Conservation (phyloP, 1,140 invertebrate genomes). For the Diploscapter pachys region DNA sequence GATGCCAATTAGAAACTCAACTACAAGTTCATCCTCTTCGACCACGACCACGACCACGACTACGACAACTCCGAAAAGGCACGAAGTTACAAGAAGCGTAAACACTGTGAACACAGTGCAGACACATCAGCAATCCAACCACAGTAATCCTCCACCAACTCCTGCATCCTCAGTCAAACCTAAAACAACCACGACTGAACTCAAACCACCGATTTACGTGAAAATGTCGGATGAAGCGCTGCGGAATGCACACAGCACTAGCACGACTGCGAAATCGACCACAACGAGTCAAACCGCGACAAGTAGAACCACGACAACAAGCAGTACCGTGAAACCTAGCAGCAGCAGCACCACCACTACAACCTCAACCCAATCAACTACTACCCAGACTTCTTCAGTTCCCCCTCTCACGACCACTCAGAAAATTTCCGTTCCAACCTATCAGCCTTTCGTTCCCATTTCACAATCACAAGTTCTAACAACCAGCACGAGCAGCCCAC, state of each 20-base stretch:
- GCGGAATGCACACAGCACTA: background rate
- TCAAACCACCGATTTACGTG: slow-evolving; percentile 12
- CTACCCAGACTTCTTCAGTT: slow-evolving; percentile 1
- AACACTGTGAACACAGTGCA: too few relatives aligned
- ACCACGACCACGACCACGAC: slow-evolving; percentile 1
- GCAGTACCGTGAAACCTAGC: slow-evolving; percentile 19
- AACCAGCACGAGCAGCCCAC: slow-evolving; percentile 12
- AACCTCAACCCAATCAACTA: slow-evolving; percentile 20
- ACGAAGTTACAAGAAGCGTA: too few relatives aligned
- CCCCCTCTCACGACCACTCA: slow-evolving; percentile 25
- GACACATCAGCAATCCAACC: too few relatives aligned
- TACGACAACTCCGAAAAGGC: slow-evolving; percentile 18
- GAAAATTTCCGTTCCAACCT: slow-evolving; percentile 22
- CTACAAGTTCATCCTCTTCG: slow-evolving; percentile 4
- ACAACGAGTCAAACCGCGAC: slow-evolving; percentile 25
- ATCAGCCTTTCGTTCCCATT: slow-evolving; percentile 1
- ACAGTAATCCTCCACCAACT: too few relatives aligned
- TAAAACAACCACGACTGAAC: slow-evolving; percentile 35
- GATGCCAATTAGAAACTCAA: slow-evolving; percentile 29
- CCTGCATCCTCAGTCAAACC: too few relatives aligned
- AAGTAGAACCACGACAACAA: slow-evolving; percentile 35
- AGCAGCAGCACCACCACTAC: slow-evolving; percentile 26
- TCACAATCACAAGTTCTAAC: slow-evolving; percentile 11
- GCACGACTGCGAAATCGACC: slow-evolving; percentile 10
- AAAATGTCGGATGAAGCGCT: slow-evolving; percentile 1